Conservation (phyloP, 2,888 invertebrate genomes). For the Ectemnius lituratus region DNA sequence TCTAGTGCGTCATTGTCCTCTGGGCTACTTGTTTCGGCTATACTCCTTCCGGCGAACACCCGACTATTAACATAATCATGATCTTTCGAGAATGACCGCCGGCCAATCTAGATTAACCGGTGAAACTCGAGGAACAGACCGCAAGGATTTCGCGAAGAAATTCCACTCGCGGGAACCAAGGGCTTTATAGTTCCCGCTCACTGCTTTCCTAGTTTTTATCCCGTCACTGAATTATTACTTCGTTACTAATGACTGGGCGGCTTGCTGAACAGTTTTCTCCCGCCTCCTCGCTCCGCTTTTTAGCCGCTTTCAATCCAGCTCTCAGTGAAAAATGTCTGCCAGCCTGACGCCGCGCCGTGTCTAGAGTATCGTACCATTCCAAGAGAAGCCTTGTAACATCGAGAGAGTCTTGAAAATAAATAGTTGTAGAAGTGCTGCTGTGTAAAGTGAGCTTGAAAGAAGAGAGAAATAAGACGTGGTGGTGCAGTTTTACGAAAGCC, state of each 20-base stretch:
- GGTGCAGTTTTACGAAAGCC: too few relatives aligned
- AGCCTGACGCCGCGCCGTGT: too few relatives aligned
- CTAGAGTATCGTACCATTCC: too few relatives aligned
- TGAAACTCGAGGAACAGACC: background rate
- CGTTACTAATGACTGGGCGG: too few relatives aligned
- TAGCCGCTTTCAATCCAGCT: background rate
- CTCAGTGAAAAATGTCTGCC: too few relatives aligned
- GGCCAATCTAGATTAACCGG: background rate
- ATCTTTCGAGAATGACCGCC: conserved; percentile 7
- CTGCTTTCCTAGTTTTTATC: background rate
- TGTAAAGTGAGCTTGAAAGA: too few relatives aligned
- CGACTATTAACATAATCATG: background rate
- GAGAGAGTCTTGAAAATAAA: too few relatives aligned
- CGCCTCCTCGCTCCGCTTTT: background rate
- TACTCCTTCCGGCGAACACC: background rate
- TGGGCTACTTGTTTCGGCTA: conserved; percentile 1
- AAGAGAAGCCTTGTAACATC: too few relatives aligned
- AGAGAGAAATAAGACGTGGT: too few relatives aligned
- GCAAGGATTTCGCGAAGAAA: background rate
- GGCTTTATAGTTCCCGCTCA: background rate
- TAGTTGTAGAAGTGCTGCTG: too few relatives aligned
- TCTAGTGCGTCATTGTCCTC: conserved; percentile 4
- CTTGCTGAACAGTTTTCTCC: background rate
- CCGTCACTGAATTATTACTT: too few relatives aligned
- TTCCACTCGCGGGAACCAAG: background rate